Evolutionary conservation across 1,140 invertebrate species (phyloP).

Genomic region (Apis laboriosa): DNA sequence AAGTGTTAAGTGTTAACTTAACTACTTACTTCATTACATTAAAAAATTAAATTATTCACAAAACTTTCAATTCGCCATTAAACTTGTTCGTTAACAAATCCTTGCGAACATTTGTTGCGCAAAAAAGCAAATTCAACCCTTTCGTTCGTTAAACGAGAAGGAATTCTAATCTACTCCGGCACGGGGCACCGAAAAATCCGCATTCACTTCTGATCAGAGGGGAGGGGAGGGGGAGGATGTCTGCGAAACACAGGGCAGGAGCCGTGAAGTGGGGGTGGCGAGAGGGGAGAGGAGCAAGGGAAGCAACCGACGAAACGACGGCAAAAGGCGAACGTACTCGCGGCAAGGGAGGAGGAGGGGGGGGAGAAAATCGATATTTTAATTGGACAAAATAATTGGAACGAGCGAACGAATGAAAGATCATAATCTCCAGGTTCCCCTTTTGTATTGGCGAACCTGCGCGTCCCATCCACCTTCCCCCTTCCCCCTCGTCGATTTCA

Average conservation of each 20-base stretch:
- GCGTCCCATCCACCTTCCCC: slow-evolving; percentile 53
- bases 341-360: slow-evolving; percentile 59
- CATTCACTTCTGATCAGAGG: background rate
- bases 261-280: background rate
- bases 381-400: slow-evolving; percentile 81
- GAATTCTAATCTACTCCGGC: background rate
- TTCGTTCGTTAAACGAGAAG: background rate
- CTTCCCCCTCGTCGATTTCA: slow-evolving; percentile 42
- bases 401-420: slow-evolving; percentile 79
- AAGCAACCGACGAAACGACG: slow-evolving; percentile 48
- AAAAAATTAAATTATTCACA: too few relatives aligned
- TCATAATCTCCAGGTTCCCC: slow-evolving; percentile 76
- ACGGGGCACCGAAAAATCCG: background rate
- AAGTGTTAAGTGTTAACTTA: too few relatives aligned
- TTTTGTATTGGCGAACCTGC: slow-evolving; percentile 71
- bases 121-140: background rate
- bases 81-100: too few relatives aligned
- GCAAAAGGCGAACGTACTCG: slow-evolving; percentile 63
- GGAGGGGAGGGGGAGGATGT: slow-evolving; percentile 7
- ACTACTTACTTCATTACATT: too few relatives aligned
- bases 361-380: slow-evolving; percentile 80
- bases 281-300: background rate
- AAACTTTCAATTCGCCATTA: too few relatives aligned
- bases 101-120: too few relatives aligned
- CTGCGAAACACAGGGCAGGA: too few relatives aligned